Conservation (phyloP, 2,113 vertebrate genomes). For the Dermatemys mawii region DNA sequence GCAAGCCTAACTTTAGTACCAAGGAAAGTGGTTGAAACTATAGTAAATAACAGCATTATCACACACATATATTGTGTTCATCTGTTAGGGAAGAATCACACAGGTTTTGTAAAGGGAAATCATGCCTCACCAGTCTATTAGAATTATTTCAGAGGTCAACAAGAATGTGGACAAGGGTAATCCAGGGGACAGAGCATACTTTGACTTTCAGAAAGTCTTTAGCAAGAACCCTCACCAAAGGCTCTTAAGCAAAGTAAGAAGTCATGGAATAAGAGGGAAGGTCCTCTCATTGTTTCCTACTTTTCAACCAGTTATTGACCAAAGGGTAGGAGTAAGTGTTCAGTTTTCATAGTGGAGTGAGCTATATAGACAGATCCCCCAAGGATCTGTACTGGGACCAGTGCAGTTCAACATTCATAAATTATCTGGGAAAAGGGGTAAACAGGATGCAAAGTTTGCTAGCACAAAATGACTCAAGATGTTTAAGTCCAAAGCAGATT, state of each 20-base stretch:
- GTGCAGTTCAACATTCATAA: too few relatives aligned
- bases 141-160: not conserved
- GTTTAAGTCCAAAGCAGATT: too few relatives aligned
- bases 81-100: not conserved
- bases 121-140: not conserved
- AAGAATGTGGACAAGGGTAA: not conserved
- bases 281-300: not conserved
- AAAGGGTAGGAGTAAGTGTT: too few relatives aligned
- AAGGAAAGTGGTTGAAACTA: not conserved
- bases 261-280: not conserved
- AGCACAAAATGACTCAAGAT: too few relatives aligned
- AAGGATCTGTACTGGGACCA: too few relatives aligned
- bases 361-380: too few relatives aligned
- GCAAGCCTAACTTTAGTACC: not conserved
- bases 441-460: too few relatives aligned
- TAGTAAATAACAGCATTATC: not conserved
- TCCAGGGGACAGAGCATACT: not conserved
- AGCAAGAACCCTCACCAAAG: not conserved
- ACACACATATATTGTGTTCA: not conserved
- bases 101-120: not conserved
- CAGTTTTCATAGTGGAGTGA: too few relatives aligned
- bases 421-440: too few relatives aligned
- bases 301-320: too few relatives aligned
- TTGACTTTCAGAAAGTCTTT: not conserved
- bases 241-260: not conserved